Conservation (phyloP, 2,113 vertebrate genomes). For the Ranitomeya imitator region DNA sequence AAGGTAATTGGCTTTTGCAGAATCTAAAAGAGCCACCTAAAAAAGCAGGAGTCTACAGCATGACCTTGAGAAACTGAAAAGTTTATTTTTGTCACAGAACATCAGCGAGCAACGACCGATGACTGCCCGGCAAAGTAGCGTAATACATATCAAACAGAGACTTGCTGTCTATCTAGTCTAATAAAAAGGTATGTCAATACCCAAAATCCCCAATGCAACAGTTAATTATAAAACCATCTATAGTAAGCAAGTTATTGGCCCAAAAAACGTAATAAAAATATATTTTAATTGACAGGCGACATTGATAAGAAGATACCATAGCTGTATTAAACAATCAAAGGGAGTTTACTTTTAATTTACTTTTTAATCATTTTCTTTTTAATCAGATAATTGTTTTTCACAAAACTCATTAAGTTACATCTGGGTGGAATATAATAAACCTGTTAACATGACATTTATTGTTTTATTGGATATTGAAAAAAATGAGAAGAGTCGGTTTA, state of each 20-base stretch:
- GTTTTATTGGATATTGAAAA: constrained; percentile 46
- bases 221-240: constrained; percentile 41
- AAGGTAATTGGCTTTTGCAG: constrained; percentile 62
- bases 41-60: constrained; percentile 55
- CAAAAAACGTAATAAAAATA: constrained; percentile 58
- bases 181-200: constrained; percentile 48
- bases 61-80: constrained; percentile 54
- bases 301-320: constrained; percentile 60
- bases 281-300: constrained; percentile 60
- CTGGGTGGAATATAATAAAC: constrained; percentile 59
- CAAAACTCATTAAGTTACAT: constrained; percentile 65
- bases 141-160: constrained; percentile 20
- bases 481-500: constrained; percentile 29
- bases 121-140: background rate
- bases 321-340: constrained; percentile 62
- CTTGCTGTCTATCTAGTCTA: constrained; percentile 50
- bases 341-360: constrained; percentile 73
- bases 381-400: constrained; percentile 72
- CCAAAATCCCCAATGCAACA: background rate
- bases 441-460: constrained; percentile 52
- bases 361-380: constrained; percentile 74
- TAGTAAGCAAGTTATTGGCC: constrained; percentile 6
- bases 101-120: constrained; percentile 4
- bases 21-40: constrained; percentile 48
- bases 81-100: constrained; percentile 26